phyloP scores from a whole-genome alignment of 2,113 vertebrate genomes.

The Cercocebus atys region DNA sequence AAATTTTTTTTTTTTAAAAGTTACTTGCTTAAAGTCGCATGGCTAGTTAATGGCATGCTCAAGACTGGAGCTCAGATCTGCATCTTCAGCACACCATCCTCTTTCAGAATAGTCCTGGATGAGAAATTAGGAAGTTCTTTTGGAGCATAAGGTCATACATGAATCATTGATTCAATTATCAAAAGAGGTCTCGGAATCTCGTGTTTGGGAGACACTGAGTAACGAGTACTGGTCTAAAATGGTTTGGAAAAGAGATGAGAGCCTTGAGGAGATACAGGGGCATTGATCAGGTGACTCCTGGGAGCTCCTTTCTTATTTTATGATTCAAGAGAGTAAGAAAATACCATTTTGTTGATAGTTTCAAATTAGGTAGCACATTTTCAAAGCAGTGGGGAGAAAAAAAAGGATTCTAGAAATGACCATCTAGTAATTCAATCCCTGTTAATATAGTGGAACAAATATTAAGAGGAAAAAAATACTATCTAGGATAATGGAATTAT shows the following conservation, averaged over 20 bases:
- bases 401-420: constrained; percentile 48
- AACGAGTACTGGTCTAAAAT: background rate
- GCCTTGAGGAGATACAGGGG: background rate
- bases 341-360: constrained; percentile 32
- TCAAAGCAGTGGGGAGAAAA: constrained; percentile 31
- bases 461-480: constrained; percentile 77
- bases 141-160: background rate
- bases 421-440: constrained; percentile 75
- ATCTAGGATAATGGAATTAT: constrained; percentile 81
- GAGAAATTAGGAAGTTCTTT: constrained; percentile 35
- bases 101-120: background rate
- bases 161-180: background rate
- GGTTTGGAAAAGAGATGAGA: background rate
- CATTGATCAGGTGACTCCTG: background rate
- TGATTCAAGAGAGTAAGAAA: constrained; percentile 6
- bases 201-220: background rate
- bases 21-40: background rate
- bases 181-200: background rate
- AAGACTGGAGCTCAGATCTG: background rate
- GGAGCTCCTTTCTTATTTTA: background rate
- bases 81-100: background rate
- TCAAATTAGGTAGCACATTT: constrained; percentile 66
- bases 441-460: constrained; percentile 79
- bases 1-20: background rate
- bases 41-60: background rate